Evolutionary conservation across 1,140 invertebrate species (phyloP), one percentile per base, ranked within the genome.

Genomic region (Lordiphosa clarofinis): DNA sequence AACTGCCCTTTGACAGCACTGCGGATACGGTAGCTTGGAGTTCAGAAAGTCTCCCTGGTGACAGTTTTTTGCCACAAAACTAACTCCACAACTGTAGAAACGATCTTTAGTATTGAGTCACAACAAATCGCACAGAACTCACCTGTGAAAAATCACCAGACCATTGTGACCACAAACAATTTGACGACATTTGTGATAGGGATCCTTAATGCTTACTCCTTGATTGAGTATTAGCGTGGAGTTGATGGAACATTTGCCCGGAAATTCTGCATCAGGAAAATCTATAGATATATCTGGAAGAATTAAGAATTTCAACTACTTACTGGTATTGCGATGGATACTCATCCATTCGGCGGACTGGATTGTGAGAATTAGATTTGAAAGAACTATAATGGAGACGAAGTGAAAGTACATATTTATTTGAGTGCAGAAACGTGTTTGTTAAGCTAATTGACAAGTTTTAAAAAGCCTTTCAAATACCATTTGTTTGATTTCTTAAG

Each of bases 201-300:
- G 70, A 79, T 84, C 79, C 49, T 82, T 82, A 15, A 82, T 49
- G 36, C 38, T 64, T 0, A 43, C 53, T 2, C 75, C 75, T 13
- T 56, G 31, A 15, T 72, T 40, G 7, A 84, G 48, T 12, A 86
- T 54, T 24, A 81, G 21, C 0, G n/a, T 11, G 6, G 33, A n/a
- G 9, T 36, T 31, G 33, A 84, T 63, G 8, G 13, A 58, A 35
- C 78, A 84, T 40, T 74, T 84, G 21, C 70, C 74, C 0, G 78
- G 81, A 53, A 52, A 59, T 10, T 59, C 78, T 84, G 21, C 21
- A 21, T 33, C 11, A 15, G 8, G 7, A 13, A 11, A 10, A 35
- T 11, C 33, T 36, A 9, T 1, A 8, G 9, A 2, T 4, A 48
- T 11, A 33, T 33, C 5, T n/a, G 15, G 3, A 15, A 15, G 1